Evolutionary conservation across 2,797 vertebrate species (phyloP).

Genomic region (Oceanodroma leucorhoa): DNA sequence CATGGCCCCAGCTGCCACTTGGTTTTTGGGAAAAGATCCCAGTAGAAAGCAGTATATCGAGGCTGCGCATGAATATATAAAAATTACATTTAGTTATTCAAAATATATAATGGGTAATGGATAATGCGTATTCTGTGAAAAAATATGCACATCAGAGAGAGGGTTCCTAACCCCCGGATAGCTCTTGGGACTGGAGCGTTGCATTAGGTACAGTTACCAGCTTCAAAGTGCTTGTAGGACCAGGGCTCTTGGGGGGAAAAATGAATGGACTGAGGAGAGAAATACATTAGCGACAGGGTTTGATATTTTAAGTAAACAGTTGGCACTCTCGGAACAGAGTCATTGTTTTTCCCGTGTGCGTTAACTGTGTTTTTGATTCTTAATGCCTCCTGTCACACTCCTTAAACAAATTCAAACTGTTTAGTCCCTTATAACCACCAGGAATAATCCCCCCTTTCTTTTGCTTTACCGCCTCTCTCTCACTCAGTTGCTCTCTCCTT

Average conservation of each 20-base stretch:
- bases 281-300: neutral
- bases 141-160: neutral
- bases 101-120: neutral
- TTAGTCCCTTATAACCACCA: neutral
- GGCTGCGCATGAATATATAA: neutral
- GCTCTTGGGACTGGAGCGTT: neutral
- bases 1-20: accelerated
- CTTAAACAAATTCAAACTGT: neutral
- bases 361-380: neutral
- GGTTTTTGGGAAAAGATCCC: neutral
- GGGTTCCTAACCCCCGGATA: neutral
- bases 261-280: neutral
- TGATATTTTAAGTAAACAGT: neutral
- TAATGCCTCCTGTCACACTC: neutral
- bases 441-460: neutral
- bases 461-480: neutral
- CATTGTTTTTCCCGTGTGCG: neutral
- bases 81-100: neutral
- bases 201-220: neutral
- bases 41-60: neutral
- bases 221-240: accelerated
- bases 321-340: neutral
- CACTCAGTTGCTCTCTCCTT: neutral
- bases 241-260: accelerated
- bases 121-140: neutral